These are phyloP conservation scores for Tachysurus vachellii DNA, from an alignment of 2,113 vertebrate genomes.

Conservation along the genomic window DNA sequence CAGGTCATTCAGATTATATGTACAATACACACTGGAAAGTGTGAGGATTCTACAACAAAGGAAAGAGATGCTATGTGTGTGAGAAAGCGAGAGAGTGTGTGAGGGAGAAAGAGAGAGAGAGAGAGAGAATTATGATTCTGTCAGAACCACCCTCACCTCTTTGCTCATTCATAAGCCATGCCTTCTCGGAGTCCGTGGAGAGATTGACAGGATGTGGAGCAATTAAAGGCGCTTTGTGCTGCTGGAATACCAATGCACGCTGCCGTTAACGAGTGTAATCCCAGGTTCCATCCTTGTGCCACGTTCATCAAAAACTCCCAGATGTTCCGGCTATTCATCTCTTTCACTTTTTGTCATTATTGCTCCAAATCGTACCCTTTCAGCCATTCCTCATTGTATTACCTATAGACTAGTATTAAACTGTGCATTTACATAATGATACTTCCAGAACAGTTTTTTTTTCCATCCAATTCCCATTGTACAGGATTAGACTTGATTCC, in stretches of 20 bases:
- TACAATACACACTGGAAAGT: neutral
- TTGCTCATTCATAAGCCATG: conserved; percentile 52
- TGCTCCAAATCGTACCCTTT: neutral
- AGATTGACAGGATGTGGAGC: conserved; percentile 54
- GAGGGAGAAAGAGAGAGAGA: conserved; percentile 3
- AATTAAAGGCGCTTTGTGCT: conserved; percentile 54
- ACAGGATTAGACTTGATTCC: conserved; percentile 1
- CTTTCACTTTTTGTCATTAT: conserved; percentile 17
- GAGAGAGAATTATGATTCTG: conserved; percentile 53
- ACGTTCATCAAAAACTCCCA: conserved; percentile 49
- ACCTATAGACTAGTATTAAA: conserved; percentile 13
- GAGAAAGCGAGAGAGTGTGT: neutral
- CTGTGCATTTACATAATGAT: conserved; percentile 39
- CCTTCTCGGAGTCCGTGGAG: conserved; percentile 42
- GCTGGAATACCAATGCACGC: conserved; percentile 51
- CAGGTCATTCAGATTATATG: neutral
- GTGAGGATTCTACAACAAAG: conserved; percentile 39
- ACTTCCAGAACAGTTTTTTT: neutral
- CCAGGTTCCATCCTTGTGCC: conserved; percentile 32
- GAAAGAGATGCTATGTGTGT: neutral
- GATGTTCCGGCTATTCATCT: conserved; percentile 44
- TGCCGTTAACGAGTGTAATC: conserved; percentile 43
- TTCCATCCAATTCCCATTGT: neutral
- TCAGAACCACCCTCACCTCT: conserved; percentile 44
- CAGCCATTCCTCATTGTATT: neutral